Evolutionary conservation across 2,113 vertebrate genomes (phyloP).

Genomic region (Agapornis roseicollis): DNA sequence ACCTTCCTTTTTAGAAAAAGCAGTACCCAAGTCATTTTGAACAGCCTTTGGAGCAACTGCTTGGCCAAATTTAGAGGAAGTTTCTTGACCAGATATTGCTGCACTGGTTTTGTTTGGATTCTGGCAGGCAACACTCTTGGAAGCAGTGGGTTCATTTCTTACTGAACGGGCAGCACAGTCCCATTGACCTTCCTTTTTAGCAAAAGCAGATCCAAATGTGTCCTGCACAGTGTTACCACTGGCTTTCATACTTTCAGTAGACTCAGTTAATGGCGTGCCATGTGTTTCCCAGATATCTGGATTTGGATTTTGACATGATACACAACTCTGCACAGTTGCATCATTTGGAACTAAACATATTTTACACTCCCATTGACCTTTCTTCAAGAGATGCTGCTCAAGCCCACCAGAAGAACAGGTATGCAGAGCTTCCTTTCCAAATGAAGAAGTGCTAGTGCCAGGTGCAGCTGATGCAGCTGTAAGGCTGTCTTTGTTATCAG

Average conservation of each 20-base stretch:
- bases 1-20: conserved; percentile 70
- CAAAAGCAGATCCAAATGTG: conserved; percentile 71
- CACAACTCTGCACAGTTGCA: conserved; percentile 70
- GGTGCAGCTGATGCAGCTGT: neutral
- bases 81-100: conserved; percentile 8
- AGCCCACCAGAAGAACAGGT: conserved; percentile 54
- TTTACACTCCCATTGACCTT: conserved; percentile 82
- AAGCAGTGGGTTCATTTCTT: conserved; percentile 75
- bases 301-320: conserved; percentile 75
- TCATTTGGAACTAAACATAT: conserved; percentile 81
- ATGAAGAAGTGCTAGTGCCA: conserved; percentile 69
- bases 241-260: conserved; percentile 34
- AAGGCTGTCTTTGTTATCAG: conserved; percentile 40
- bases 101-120: conserved; percentile 66
- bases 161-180: conserved; percentile 78
- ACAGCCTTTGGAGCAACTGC: conserved; percentile 41
- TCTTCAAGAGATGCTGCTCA: conserved; percentile 77
- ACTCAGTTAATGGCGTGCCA: neutral
- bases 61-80: conserved; percentile 77
- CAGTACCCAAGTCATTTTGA: conserved; percentile 57
- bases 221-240: neutral
- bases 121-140: conserved; percentile 77
- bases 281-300: conserved; percentile 12
- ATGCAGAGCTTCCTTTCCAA: conserved; percentile 72
- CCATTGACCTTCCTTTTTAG: conserved; percentile 84